Evolutionary conservation across 2,888 invertebrate genomes (phyloP), one percentile per base, ranked within the genome.

Genomic region (Cerastoderma edule): DNA sequence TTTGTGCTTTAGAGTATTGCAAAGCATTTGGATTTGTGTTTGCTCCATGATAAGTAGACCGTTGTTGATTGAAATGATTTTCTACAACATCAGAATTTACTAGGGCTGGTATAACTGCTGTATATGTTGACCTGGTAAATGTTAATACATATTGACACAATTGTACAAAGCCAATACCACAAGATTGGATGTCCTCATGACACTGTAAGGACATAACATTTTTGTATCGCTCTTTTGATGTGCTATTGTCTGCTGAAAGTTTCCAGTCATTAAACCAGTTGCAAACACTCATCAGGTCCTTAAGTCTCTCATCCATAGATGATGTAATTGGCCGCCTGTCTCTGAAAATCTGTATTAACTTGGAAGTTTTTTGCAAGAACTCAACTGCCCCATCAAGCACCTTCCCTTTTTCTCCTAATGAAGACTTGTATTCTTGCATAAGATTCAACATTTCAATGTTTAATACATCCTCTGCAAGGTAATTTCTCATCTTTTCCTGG

Each of bases 391-490:
- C 75, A 66, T 71, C 30, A 22, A 67, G 50, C 16, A 53, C n/a
- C 3, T 8, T 28, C n/a, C 68, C 74, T 24, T 77, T 69, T 27
- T 46, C 46, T 13, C 69, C 72, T 2, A 75, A 27, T 24, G n/a
- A 13, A 3, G 32, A 28, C 27, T 75, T 19, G 53, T 81, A 78
- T 6, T 5, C 0, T 10, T 24, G 48, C 30, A 83, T 67, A 0
- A 75, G 22, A 33, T 81, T 24, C 0, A 80, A 54, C 78, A 83
- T 78, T 28, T 80, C 68, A 10, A 1, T 13, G 32, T 80, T 66
- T 3, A 80, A 48, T 13, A 79, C 77, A 35, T 80, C 71, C 39
- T 78, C 80, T 3, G 74, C 80, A 13, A 80, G 35, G 28, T 75
- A 67, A 27, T 77, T 80, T 19, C 77, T 48, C 75, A 78, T 74